Base-by-base conservation (phyloP, 2,113 vertebrate species). In the Coreoperca whiteheadi region DNA sequence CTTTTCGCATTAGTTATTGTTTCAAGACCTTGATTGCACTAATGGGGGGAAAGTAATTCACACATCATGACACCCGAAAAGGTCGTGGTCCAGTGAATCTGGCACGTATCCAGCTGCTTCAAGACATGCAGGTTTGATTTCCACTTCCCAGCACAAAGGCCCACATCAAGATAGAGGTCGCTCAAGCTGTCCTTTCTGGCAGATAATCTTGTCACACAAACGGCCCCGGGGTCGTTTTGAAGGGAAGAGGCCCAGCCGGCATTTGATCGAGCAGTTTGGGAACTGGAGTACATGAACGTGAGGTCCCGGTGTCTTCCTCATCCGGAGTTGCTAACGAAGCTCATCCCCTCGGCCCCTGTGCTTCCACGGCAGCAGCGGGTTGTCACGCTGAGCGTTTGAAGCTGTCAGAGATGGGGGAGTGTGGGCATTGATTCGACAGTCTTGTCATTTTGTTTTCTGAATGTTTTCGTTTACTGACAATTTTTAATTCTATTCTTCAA, bases 171-270 rank as follows among this genome's bases (percentile, higher is more conserved):
- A 57, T 30, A 28, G 78, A 43, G 46, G 51, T 9, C 63, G 48
- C 43, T 51, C 39, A 32, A 59, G 37, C 75, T 77, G 74, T 91
- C 54, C 37, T 86, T 16, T 72, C 48, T 39, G 28, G 4, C 16
- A 63, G 63, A 76, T 56, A 57, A 66, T 21, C 50, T 56, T n/a
- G 70, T 82, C 68, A 54, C 56, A 50, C 60, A 6, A 28, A 32
- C 37, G 21, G 48, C 74, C 74, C 53, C 10, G 21, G 39, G 60
- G 54, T 51, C 61, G 23, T 80, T 43, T 53, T 56, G 34, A 50
- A 70, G 37, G 28, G 30, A 68, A 59, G 48, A 59, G 23, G 53
- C 4, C 18, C 20, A 43, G 12, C 70, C 64, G 43, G 73, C 54
- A 43, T 78, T 37, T 76, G 61, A 79, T 48, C 0, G 10, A 57